Conservation (phyloP, 2,797 vertebrate genomes). For the Odontamblyopus rebecca region DNA sequence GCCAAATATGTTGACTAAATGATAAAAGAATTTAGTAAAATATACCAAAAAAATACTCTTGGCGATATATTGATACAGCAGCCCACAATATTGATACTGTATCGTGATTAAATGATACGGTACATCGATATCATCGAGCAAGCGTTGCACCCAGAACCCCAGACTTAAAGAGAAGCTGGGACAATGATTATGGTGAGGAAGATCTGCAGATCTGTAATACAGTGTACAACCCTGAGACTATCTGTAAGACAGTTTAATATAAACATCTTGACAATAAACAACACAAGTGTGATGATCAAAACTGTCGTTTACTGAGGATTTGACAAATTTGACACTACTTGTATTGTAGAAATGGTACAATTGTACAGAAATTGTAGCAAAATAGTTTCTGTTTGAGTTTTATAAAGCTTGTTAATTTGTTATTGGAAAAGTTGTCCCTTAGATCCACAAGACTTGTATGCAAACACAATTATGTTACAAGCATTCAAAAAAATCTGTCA, state of each 20-base stretch:
- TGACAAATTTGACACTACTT: constrained; percentile 41
- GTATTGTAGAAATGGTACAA: constrained; percentile 58
- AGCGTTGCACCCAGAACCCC: no score
- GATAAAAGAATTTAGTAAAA: no score
- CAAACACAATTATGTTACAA: constrained; percentile 19
- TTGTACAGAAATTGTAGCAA: constrained; percentile 46
- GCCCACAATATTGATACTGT: no score
- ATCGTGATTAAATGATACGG: no score
- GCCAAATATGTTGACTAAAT: no score
- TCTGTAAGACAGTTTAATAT: background rate
- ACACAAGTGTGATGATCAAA: constrained; percentile 32
- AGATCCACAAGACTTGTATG: constrained; percentile 17
- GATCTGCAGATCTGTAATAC: no score
- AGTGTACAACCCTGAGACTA: no score
- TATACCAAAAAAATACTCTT: no score
- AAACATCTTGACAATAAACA: background rate
- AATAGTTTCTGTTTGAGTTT: constrained; percentile 50
- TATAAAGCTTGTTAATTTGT: constrained; percentile 37
- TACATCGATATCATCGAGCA: no score
- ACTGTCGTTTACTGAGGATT: constrained; percentile 60
- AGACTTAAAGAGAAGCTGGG: no score
- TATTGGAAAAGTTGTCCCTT: constrained; percentile 39
- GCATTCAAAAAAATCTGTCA: constrained; percentile 20
- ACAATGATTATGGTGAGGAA: no score
- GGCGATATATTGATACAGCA: no score